Conservation (phyloP, 2,888 invertebrate species). For the Rhogogaster chlorosoma region DNA sequence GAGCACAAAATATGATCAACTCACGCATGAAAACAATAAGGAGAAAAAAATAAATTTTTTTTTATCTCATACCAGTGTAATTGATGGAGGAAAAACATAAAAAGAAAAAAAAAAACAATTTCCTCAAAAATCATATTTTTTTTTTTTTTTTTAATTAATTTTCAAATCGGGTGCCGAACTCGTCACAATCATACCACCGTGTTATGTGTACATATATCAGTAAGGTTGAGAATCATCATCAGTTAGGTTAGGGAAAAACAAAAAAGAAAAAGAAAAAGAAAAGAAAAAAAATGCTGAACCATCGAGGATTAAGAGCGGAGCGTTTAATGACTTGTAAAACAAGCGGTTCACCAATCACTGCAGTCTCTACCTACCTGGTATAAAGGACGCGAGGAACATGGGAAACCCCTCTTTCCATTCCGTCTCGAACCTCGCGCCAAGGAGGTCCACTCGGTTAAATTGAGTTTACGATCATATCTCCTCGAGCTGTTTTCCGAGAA, state of each 20-base stretch:
- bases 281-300: background rate
- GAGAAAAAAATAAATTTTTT: too few species aligned
- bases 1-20: too few species aligned
- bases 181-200: too few species aligned
- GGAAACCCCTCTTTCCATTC: background rate
- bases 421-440: slow-evolving; percentile 2
- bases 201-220: background rate
- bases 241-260: background rate
- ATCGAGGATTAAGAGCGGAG: slow-evolving; percentile 55
- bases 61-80: too few species aligned
- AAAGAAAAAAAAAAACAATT: too few species aligned
- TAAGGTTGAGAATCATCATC: background rate
- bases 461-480: slow-evolving; percentile 20
- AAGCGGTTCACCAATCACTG: slow-evolving; percentile 75
- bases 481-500: background rate
- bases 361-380: background rate
- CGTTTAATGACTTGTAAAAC: slow-evolving; percentile 77
- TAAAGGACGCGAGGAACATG: background rate
- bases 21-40: too few species aligned
- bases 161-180: too few species aligned
- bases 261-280: background rate
- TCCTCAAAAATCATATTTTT: too few species aligned
- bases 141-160: too few species aligned
- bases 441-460: slow-evolving; percentile 34
- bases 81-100: too few species aligned